A percentile compares a stretch with the other conserved stretches of the same genome.
Evolutionary conservation across 30 jellyfish, hydroid and myxozoan species (phyloP).

Genomic region (Nemopilema nomurai): DNA sequence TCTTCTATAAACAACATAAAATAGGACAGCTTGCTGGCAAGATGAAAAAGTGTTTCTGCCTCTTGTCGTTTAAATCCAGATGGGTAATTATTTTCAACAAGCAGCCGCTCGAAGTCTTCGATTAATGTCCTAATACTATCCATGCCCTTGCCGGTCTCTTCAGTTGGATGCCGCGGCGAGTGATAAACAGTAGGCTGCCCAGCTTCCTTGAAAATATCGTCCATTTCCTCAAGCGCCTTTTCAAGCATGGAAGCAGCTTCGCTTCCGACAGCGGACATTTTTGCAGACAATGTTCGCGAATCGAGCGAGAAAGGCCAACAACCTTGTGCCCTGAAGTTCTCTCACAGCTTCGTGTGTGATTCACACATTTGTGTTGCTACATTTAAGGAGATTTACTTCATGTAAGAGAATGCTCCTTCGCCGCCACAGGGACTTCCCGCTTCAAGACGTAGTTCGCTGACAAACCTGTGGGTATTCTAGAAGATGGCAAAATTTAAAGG

Average conservation of each 20-base stretch:
- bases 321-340: not conserved
- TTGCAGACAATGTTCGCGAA: not conserved
- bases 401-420: conserved; percentile 22
- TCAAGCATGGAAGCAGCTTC: conserved; percentile 99
- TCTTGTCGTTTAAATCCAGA: conserved; percentile 50
- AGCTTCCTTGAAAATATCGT: conserved; percentile 84
- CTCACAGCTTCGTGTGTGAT: not conserved
- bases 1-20: conserved; percentile 66
- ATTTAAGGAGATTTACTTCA: conserved; percentile 3
- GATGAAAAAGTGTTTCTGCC: conserved; percentile 47
- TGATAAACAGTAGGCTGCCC: conserved; percentile 56
- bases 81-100: conserved; percentile 67
- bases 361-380: not conserved
- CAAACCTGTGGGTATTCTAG: no score
- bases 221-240: conserved; percentile 98
- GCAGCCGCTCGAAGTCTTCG: conserved; percentile 67
- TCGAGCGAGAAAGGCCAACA: not conserved
- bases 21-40: conserved; percentile 59
- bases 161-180: conserved; percentile 30
- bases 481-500: no score
- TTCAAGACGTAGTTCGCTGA: no score
- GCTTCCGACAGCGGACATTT: conserved; percentile 97
- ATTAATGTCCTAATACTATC: conserved; percentile 47
- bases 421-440: not conserved
- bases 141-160: conserved; percentile 9